Evolutionary conservation across 2,113 vertebrate genomes (phyloP), one percentile per base, ranked within the genome.

Genomic region (Tringa solitaria): DNA sequence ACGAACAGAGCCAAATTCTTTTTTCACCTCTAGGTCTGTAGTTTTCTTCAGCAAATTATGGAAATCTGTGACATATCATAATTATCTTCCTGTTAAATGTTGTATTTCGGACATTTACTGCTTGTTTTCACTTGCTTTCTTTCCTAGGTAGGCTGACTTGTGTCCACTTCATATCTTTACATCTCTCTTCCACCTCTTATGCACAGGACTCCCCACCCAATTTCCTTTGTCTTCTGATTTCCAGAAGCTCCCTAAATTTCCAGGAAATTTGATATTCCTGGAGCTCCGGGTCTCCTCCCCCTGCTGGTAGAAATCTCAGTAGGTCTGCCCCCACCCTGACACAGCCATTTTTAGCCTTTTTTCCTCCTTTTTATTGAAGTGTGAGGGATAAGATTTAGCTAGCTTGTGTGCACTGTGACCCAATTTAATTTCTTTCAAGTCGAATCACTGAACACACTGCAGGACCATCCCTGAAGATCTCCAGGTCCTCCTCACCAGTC

Each of bases 341-440:
- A 9, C 6, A 46, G 14, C 11, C n/a, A 16, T 50, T 32, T 87
- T 75, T n/a, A 54, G 22, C 8, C 6, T 46, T 82, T 90, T 73
- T 24, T 8, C 32, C 81, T 13, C 16, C 15, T 72, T 76, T 74
- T 37, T 16, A 14, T 15, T 82, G 35, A 95, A 87, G 48, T 41
- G 35, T 23, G 37, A 79, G 35, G 61, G 32, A 35, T 68, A 18
- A 85, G 8, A 14, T 89, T 64, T 70, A 84, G 23, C 37, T 72
- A 56, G 32, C 10, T 12, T 14, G 6, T 23, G 12, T 0, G 0
- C 1, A 1, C 35, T 35, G 22, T 72, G 73, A 59, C 64, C n/a
- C 26, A 45, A 18, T 83, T 93, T 77, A 10, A 46, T 59, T 63
- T 72, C 24, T 54, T 84, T 89, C 75, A 37, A 30, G 28, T 19